Evolutionary conservation across 2,888 invertebrate species (phyloP).

Genomic region (Perizoma affinitatum): DNA sequence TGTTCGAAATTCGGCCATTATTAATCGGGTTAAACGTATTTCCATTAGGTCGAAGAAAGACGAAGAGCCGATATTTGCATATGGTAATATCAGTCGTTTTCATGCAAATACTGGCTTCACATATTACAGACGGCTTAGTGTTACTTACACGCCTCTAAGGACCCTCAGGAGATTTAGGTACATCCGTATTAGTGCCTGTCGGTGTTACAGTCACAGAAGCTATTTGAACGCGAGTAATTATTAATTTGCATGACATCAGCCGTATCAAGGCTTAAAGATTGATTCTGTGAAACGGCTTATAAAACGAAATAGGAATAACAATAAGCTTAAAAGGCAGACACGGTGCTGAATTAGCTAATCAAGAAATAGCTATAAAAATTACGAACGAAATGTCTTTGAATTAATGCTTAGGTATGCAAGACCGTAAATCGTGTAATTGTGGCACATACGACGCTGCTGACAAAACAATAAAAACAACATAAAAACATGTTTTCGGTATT

Average conservation of each 20-base stretch:
- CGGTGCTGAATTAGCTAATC: too few relatives aligned
- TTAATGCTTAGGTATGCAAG: too few relatives aligned
- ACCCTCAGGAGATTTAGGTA: slow-evolving; percentile 52
- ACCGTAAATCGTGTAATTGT: too few relatives aligned
- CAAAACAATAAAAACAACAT: too few relatives aligned
- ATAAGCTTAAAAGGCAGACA: too few relatives aligned
- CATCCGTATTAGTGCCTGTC: slow-evolving; percentile 51
- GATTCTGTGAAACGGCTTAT: slow-evolving; percentile 27
- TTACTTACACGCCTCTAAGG: slow-evolving; percentile 69
- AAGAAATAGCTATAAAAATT: too few relatives aligned
- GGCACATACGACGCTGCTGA: too few relatives aligned
- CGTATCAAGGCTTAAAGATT: slow-evolving; percentile 28
- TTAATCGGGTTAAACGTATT: slow-evolving; percentile 60
- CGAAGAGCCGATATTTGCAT: slow-evolving; percentile 76
- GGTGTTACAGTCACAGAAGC: slow-evolving; percentile 59
- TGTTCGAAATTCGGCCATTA: slow-evolving; percentile 21
- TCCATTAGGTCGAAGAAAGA: slow-evolving; percentile 78
- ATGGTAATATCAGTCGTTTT: slow-evolving; percentile 79
- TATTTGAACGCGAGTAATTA: slow-evolving; percentile 46
- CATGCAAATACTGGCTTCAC: slow-evolving; percentile 77
- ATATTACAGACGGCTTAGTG: slow-evolving; percentile 79
- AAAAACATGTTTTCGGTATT: too few relatives aligned
- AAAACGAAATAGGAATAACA: slow-evolving; percentile 21
- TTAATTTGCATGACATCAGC: slow-evolving; percentile 46
- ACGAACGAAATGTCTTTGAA: too few relatives aligned